Conservation (phyloP, 2,888 invertebrate genomes). For the Napeogenes sylphis region DNA sequence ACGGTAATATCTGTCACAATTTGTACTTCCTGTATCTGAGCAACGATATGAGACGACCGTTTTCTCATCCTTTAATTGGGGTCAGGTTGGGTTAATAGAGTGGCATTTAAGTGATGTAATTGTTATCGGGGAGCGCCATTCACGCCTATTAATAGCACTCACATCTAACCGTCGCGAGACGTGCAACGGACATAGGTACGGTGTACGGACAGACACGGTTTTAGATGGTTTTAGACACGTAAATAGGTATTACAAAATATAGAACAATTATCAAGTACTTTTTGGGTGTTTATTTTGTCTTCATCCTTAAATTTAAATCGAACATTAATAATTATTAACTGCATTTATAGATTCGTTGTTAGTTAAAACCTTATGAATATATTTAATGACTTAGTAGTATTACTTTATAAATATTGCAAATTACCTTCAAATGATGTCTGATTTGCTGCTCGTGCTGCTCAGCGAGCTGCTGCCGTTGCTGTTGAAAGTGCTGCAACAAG, state of each 20-base stretch:
- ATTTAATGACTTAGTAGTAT: no score
- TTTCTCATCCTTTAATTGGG: conserved; percentile 28
- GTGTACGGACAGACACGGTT: neutral
- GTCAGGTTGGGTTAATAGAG: conserved; percentile 45
- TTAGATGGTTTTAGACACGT: no score
- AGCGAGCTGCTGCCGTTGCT: conserved; percentile 92
- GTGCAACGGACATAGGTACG: conserved; percentile 11
- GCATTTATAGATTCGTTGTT: no score
- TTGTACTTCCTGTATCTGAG: conserved; percentile 14
- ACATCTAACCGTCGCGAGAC: conserved; percentile 29
- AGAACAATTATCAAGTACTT: neutral
- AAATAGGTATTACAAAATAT: neutral
- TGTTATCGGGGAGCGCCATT: conserved; percentile 49
- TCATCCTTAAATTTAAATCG: no score
- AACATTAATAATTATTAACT: no score
- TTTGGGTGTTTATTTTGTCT: no score
- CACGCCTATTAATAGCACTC: conserved; percentile 51
- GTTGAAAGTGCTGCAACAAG: conserved; percentile 93
- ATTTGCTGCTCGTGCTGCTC: conserved; percentile 94
- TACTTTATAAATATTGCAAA: neutral
- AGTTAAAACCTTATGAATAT: no score
- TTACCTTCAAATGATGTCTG: conserved; percentile 90
- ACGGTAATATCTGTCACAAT: no score
- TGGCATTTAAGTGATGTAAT: conserved; percentile 54
- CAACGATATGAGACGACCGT: conserved; percentile 17